A percentile compares a stretch with the other conserved stretches of the same genome.
Evolutionary conservation across 1,140 invertebrate species (phyloP).

Genomic region (Zaprionus tsacasi): DNA sequence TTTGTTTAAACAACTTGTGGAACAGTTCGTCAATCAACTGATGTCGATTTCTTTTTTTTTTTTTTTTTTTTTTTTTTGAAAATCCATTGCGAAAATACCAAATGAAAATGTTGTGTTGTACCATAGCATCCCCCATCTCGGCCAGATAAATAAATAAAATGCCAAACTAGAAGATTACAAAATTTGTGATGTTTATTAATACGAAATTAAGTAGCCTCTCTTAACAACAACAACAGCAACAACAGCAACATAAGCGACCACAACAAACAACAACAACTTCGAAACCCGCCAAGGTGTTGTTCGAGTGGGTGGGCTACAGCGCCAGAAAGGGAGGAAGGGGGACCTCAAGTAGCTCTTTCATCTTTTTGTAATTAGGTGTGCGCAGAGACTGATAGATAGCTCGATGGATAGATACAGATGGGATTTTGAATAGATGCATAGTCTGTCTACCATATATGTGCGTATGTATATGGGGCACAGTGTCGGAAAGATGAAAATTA

Average conservation of each 20-base stretch:
- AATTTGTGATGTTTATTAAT: constrained; percentile 81
- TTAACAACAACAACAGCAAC: constrained; percentile 51
- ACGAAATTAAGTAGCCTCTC: constrained; percentile 77
- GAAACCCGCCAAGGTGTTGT: constrained; percentile 48
- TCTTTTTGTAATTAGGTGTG: constrained; percentile 79
- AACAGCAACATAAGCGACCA: constrained; percentile 5
- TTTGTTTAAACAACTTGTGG: constrained; percentile 72
- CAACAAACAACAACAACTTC: not conserved
- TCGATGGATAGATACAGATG: constrained; percentile 42
- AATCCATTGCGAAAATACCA: constrained; percentile 64
- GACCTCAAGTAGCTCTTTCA: constrained; percentile 75
- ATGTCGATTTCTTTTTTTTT: constrained; percentile 29
- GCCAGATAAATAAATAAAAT: constrained; percentile 76
- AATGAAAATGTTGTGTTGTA: constrained; percentile 57
- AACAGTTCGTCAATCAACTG: constrained; percentile 68
- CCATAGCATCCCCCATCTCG: not conserved
- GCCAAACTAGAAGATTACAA: constrained; percentile 75
- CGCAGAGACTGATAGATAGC: constrained; percentile 72
- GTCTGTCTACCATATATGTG: constrained; percentile 23
- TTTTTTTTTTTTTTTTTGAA: constrained; percentile 11
- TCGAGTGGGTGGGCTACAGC: constrained; percentile 61
- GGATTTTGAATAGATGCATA: constrained; percentile 37
- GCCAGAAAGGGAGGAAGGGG: constrained; percentile 6
- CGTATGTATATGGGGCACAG: constrained; percentile 45
- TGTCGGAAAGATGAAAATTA: constrained; percentile 72